A percentile compares a stretch with the other conserved stretches of the same genome.
Evolutionary conservation across 2,888 invertebrate species (phyloP).

Genomic region (Nomada ferruginata): DNA sequence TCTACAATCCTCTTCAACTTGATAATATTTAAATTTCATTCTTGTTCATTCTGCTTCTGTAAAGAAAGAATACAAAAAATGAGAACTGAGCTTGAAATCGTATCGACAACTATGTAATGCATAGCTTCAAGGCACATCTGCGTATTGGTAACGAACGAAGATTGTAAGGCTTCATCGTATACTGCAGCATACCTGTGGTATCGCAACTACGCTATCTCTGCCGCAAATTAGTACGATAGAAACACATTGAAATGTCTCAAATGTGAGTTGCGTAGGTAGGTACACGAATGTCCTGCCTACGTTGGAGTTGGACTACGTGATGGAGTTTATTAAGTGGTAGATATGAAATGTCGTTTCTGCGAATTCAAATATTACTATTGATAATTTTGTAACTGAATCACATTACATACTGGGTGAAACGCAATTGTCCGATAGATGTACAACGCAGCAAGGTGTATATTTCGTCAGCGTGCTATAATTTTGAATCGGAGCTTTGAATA

Average conservation of each 20-base stretch:
- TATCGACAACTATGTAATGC: too few species aligned
- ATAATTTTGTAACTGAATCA: background rate
- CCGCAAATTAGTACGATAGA: constrained; percentile 12
- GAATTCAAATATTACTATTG: background rate
- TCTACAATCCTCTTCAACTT: too few species aligned
- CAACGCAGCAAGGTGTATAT: too few species aligned
- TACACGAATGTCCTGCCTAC: background rate
- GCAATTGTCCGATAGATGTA: too few species aligned
- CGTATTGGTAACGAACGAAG: constrained; percentile 1
- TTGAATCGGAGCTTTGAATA: too few species aligned
- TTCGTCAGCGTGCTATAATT: too few species aligned
- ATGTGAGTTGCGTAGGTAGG: background rate
- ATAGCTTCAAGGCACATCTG: background rate
- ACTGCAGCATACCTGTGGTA: constrained; percentile 2
- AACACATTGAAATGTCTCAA: constrained; percentile 1
- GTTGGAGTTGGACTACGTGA: too few species aligned
- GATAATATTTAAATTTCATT: too few species aligned
- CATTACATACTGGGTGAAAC: background rate
- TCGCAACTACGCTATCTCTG: background rate
- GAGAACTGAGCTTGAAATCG: too few species aligned
- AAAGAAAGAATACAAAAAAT: too few species aligned
- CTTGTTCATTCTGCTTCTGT: too few species aligned
- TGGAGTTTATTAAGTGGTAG: background rate
- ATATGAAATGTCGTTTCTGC: background rate
- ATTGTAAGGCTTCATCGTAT: background rate